Base-by-base conservation (phyloP, 2,888 invertebrate genomes). In the Agonum fuliginosum region DNA sequence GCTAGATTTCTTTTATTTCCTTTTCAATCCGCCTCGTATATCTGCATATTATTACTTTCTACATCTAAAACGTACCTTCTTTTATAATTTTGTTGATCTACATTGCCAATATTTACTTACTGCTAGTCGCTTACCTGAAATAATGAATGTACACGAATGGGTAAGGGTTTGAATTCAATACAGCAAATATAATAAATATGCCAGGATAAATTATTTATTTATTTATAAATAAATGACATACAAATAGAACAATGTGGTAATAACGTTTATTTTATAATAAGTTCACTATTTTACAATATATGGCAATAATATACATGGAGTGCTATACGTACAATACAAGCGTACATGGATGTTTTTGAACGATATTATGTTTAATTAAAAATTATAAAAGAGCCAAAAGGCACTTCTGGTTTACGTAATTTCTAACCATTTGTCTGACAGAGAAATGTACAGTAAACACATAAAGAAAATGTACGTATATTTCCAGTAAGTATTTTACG, bases 211-310 rank as follows among this genome's bases (percentile, higher is more conserved):
- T 62, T 62, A 62, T 62, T 27, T 62, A 62, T 62, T 62, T 62
- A 62, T 62, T 62, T 30, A 51, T 27, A 71, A 71, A 71, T 65
- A 75, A 75, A 67, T 75, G 48, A 75, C 34, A 67, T 67, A 75
- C 67, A 48, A 74, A 67, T 46, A 75, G 48, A 75, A 75, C 67
- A 75, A 75, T 75, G 48, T 75, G 75, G 65, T 75, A 75, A 67
- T 75, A 75, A 75, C 67, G 65, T 75, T 75, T 67, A 67, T 75
- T 75, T 75, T 75, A 43, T 75, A 75, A 67, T 75, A 75, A 75
- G 67, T 67, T 75, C 24, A 75, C 75, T 75, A 75, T 75, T 67
- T 75, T 75, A 65, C 75, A 75, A 75, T 75, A 74, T 74, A 75
- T 75, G 75, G 75, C 75, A 75, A 75, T 74, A 74, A 30, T 67